Conservation (phyloP, 2,113 vertebrate genomes). For the Butorides virescens region DNA sequence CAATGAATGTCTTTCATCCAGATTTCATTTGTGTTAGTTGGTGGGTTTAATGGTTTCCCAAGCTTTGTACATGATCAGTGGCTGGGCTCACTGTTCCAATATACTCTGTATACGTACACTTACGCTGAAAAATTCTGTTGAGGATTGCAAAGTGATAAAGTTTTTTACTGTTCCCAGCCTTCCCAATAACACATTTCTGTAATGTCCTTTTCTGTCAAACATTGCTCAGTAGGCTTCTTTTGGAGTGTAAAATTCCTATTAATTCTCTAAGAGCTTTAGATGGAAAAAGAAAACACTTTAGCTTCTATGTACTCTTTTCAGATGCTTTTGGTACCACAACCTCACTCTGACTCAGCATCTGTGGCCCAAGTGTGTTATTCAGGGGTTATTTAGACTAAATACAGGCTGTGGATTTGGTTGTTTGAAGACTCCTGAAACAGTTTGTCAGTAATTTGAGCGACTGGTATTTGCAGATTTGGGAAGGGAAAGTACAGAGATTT, state of each 20-base stretch:
- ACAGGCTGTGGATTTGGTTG: background rate
- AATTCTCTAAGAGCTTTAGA: background rate
- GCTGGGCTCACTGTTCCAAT: background rate
- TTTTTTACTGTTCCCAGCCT: background rate
- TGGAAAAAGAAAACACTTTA: background rate
- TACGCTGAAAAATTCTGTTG: background rate
- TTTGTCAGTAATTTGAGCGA: background rate
- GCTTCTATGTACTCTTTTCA: background rate
- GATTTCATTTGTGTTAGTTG: background rate
- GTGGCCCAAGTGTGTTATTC: background rate
- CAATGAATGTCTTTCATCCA: background rate
- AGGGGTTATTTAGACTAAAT: background rate
- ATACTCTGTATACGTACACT: background rate
- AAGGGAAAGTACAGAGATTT: background rate
- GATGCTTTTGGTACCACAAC: background rate
- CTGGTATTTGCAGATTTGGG: background rate
- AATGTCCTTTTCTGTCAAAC: background rate
- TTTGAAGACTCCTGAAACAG: background rate
- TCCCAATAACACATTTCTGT: background rate
- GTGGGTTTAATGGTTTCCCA: background rate
- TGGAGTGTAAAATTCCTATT: background rate
- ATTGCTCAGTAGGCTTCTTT: background rate
- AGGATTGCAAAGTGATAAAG: background rate
- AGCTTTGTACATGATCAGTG: fast-evolving
- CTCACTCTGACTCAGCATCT: background rate